Conservation (phyloP, 1,140 invertebrate species). For the Ctenoplectra terminalis region DNA sequence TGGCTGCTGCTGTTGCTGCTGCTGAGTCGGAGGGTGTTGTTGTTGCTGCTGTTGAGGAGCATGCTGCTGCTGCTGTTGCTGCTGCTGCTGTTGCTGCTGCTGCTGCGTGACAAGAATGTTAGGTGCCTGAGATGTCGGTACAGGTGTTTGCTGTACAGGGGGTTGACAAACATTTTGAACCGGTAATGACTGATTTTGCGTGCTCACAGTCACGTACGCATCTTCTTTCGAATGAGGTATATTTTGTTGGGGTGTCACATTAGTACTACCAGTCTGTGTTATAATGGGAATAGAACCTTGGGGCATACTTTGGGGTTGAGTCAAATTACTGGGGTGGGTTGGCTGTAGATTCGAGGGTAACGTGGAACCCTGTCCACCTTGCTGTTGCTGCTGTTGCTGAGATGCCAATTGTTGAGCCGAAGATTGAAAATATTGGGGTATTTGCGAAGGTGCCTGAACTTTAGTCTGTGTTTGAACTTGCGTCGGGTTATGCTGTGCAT, state of each 20-base stretch:
- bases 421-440: slow-evolving; percentile 74
- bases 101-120: slow-evolving; percentile 73
- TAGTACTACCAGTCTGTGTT: slow-evolving; percentile 83
- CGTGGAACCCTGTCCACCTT: slow-evolving; percentile 81
- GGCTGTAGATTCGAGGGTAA: slow-evolving; percentile 85
- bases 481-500: slow-evolving; percentile 68
- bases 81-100: slow-evolving; percentile 58
- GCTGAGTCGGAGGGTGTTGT: slow-evolving; percentile 34
- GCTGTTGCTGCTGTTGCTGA: slow-evolving; percentile 67
- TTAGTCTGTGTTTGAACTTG: slow-evolving; percentile 67
- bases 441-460: slow-evolving; percentile 72
- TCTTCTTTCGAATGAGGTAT: slow-evolving; percentile 75
- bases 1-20: slow-evolving; percentile 47
- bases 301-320: slow-evolving; percentile 84
- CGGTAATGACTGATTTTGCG: slow-evolving; percentile 73
- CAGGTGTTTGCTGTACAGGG: slow-evolving; percentile 62
- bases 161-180: slow-evolving; percentile 73
- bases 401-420: slow-evolving; percentile 59
- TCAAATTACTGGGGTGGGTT: slow-evolving; percentile 81
- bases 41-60: slow-evolving; percentile 45
- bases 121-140: slow-evolving; percentile 73
- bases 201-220: slow-evolving; percentile 68
- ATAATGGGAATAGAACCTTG: slow-evolving; percentile 85
- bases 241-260: slow-evolving; percentile 81
- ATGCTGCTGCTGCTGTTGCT: slow-evolving; percentile 40